A percentile compares a stretch with the other conserved stretches of the same genome.
Evolutionary conservation across 1,140 invertebrate genomes (phyloP).

Genomic region (Zaprionus gabonicus): DNA sequence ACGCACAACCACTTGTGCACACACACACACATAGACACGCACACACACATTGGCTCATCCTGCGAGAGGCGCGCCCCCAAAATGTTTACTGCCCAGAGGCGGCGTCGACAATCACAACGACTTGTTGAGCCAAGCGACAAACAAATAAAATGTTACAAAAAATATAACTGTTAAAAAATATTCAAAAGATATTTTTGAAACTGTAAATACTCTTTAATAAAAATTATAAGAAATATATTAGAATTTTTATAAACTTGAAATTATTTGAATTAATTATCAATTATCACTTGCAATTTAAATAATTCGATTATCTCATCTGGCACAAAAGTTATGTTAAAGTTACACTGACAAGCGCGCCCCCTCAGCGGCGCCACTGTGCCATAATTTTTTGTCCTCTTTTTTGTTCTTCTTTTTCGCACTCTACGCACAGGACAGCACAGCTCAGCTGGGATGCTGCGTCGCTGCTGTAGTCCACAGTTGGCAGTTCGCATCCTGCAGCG

Average conservation of each 20-base stretch:
- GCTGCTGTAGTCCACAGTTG: constrained; percentile 53
- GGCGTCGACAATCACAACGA: not conserved
- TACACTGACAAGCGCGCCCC: not conserved
- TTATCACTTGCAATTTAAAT: too few relatives aligned
- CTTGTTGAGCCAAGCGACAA: constrained; percentile 12
- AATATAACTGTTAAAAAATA: too few relatives aligned
- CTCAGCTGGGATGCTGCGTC: constrained; percentile 55
- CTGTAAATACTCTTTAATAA: too few relatives aligned
- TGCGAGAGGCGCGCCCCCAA: constrained; percentile 19
- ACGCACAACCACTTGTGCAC: constrained; percentile 19
- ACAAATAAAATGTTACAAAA: too few relatives aligned
- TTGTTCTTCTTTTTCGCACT: constrained; percentile 25
- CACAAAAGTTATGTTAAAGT: too few relatives aligned
- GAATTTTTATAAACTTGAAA: too few relatives aligned
- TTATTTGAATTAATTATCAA: too few relatives aligned
- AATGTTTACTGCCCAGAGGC: constrained; percentile 1
- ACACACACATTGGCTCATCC: constrained; percentile 3
- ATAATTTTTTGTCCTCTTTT: constrained; percentile 12
- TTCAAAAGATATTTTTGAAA: too few relatives aligned
- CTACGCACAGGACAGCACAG: constrained; percentile 27
- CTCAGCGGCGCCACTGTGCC: constrained; percentile 32
- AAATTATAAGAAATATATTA: too few relatives aligned
- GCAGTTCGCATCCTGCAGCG: constrained; percentile 71
- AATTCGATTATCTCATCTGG: too few relatives aligned
- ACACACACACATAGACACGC: not conserved